Conservation (phyloP, 2,113 vertebrate genomes). For the Ivindomyrus marchei region DNA sequence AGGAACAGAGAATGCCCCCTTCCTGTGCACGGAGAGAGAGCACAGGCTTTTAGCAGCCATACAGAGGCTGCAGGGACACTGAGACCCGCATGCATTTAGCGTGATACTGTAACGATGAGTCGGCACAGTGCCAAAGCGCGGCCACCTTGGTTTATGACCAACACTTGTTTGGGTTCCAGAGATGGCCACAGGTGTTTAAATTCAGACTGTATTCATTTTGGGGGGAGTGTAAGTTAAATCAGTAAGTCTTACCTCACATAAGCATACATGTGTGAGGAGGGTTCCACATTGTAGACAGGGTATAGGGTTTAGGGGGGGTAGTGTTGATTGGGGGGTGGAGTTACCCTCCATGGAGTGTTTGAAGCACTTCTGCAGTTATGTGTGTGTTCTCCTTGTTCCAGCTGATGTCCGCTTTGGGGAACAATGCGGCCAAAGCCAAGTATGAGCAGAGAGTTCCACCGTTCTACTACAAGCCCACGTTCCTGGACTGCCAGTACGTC, state of each 20-base stretch:
- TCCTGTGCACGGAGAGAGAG: neutral
- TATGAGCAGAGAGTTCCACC: slow-evolving; percentile 77
- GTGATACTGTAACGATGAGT: neutral
- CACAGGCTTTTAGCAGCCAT: neutral
- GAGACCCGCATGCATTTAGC: neutral
- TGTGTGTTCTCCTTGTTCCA: slow-evolving; percentile 34
- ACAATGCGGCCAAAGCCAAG: slow-evolving; percentile 66
- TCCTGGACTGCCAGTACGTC: slow-evolving; percentile 84
- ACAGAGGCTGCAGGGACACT: neutral
- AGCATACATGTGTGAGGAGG: neutral
- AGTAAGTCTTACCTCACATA: neutral
- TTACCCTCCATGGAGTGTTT: neutral
- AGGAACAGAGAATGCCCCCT: neutral
- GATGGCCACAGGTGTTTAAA: neutral
- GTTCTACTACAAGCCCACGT: slow-evolving; percentile 80
- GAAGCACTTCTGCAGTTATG: neutral
- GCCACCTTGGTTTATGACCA: neutral
- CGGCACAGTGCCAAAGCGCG: neutral
- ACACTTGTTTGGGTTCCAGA: neutral
- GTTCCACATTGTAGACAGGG: neutral
- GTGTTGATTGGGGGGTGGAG: neutral
- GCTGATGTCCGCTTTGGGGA: slow-evolving; percentile 80
- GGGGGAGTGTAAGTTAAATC: neutral
- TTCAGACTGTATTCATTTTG: neutral
- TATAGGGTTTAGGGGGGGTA: neutral